These are phyloP conservation scores for Oenanthe melanoleuca DNA, from an alignment of 2,113 vertebrate species.

Conservation along the genomic window DNA sequence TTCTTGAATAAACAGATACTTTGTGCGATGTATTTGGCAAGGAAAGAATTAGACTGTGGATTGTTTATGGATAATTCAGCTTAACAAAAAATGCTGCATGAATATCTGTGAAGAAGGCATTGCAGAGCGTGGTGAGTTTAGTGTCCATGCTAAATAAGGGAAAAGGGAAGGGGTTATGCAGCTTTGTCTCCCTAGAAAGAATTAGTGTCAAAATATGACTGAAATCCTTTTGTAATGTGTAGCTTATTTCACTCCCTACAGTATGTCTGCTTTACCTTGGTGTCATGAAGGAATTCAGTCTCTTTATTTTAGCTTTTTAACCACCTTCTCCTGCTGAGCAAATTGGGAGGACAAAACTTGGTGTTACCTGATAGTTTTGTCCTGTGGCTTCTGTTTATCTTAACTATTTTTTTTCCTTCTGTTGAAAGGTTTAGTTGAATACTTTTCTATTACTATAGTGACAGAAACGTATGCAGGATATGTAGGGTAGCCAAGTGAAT, in stretches of 20 bases:
- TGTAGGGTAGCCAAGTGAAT: slow-evolving; percentile 39
- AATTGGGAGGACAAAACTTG: not conserved
- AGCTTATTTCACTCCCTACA: not conserved
- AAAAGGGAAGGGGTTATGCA: not conserved
- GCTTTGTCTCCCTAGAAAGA: not conserved
- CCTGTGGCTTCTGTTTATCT: slow-evolving; percentile 28
- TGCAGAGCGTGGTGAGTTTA: not conserved
- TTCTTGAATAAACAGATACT: not conserved
- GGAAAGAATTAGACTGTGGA: not conserved
- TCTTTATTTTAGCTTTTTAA: not conserved
- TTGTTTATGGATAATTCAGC: not conserved
- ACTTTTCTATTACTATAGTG: slow-evolving; percentile 26
- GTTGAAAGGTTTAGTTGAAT: slow-evolving; percentile 4
- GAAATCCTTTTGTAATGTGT: not conserved
- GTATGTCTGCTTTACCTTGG: not conserved
- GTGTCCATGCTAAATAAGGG: not conserved
- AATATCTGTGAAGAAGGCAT: not conserved
- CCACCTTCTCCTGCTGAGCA: not conserved
- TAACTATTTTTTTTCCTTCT: not conserved
- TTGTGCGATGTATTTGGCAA: not conserved
- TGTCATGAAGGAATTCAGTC: not conserved
- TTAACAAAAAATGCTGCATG: not conserved
- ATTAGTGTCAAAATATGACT: not conserved
- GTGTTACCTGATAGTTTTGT: not conserved
- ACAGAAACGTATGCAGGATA: slow-evolving; percentile 34